Conservation (phyloP, 2,888 invertebrate genomes). For the Cheilosia soror region DNA sequence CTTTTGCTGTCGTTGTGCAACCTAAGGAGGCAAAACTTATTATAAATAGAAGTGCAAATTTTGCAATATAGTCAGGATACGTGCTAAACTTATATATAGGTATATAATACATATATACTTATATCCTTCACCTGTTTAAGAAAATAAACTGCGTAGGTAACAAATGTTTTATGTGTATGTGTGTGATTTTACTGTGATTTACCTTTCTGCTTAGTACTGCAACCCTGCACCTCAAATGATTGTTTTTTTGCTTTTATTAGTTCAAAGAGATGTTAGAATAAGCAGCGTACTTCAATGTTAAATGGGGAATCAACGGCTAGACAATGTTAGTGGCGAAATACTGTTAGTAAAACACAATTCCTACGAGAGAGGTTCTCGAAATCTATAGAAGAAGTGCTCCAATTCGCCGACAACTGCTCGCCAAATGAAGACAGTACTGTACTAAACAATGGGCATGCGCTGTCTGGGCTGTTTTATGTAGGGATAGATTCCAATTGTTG, state of each 20-base stretch:
- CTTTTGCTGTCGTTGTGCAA: conserved; percentile 88
- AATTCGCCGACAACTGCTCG: too few relatives aligned
- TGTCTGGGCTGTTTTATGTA: too few relatives aligned
- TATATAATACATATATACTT: conserved; percentile 3
- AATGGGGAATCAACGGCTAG: neutral
- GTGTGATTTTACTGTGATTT: conserved; percentile 46
- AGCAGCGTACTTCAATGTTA: neutral
- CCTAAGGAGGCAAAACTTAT: conserved; percentile 82
- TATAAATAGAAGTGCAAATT: neutral
- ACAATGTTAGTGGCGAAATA: neutral
- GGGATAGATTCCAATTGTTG: too few relatives aligned
- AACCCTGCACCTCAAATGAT: conserved; percentile 59
- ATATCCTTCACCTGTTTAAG: conserved; percentile 55
- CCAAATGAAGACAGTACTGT: too few relatives aligned
- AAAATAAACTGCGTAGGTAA: conserved; percentile 20
- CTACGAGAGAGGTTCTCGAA: neutral
- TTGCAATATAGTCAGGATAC: neutral
- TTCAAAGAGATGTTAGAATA: conserved; percentile 8
- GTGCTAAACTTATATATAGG: neutral
- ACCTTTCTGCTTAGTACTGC: conserved; percentile 71
- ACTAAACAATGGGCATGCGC: too few relatives aligned
- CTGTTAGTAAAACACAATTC: conserved; percentile 4
- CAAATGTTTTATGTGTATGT: conserved; percentile 11
- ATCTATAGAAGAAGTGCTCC: too few relatives aligned
- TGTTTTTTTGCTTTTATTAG: conserved; percentile 37